Base-by-base conservation (phyloP, 2,113 vertebrate genomes). In the Phalacrocorax brasilianus region DNA sequence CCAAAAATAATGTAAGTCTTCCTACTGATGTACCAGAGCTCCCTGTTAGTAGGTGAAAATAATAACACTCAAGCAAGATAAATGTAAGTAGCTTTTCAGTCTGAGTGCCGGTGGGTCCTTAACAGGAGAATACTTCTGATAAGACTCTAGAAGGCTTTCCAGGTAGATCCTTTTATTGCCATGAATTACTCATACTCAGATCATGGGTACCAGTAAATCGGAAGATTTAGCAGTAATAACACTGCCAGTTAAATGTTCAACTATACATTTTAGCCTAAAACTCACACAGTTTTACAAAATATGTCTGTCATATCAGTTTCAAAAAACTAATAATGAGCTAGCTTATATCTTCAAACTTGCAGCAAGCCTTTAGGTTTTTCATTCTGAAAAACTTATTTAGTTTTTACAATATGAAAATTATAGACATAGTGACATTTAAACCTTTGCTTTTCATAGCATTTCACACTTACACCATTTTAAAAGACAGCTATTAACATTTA, bases 401-500 rank as follows among this genome's bases (percentile, higher is more conserved):
- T 95, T 98, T 98, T 97, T 97, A 98, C 97, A 96, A 87, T 98
- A 97, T 95, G 94, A 98, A 98, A 98, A 98, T 98, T 98, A 98
- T 98, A 98, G 97, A 97, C 96, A 95, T 85, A 58, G 91, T 98
- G 98, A 98, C 98, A 98, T 98, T 98, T 98, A 98, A 98, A 98
- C 98, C 97, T 98, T 98, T 98, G 96, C 97, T 98, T 98, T 98
- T 98, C 98, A 98, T 98, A 97, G 97, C 97, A 97, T 98, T 98
- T 98, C 97, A 98, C 97, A 97, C 96, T 98, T 98, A 96, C 95
- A 97, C 97, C 95, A 97, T 98, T 98, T 98, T 96, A 98, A 98
- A 98, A 98, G 98, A 97, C 96, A 98, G 98, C 97, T 98, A 98
- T 98, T 98, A 98, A 98, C 98, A 98, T 98, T 98, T 98, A 98